These are phyloP conservation scores for Pica pica DNA, from an alignment of 2,113 vertebrate species.

Conservation along the genomic window DNA sequence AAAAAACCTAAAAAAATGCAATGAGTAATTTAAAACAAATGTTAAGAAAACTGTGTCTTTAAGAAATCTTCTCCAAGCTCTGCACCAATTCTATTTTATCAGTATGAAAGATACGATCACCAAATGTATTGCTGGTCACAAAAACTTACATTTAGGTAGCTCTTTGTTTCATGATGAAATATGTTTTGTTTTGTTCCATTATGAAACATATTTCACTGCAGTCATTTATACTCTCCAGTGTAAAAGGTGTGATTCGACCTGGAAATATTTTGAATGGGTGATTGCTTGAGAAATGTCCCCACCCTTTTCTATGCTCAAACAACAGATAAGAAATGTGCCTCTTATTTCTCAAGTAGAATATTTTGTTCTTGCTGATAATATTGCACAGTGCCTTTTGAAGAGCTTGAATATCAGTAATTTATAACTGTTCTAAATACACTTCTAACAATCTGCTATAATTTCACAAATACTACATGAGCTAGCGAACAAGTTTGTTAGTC, in stretches of 20 bases:
- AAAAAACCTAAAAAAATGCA: background rate
- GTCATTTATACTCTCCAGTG: background rate
- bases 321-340: background rate
- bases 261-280: background rate
- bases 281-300: background rate
- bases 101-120: background rate
- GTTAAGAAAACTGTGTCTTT: background rate
- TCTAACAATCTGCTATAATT: background rate
- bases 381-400: background rate
- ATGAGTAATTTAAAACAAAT: background rate
- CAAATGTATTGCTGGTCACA: background rate
- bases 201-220: background rate
- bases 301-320: background rate
- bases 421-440: background rate
- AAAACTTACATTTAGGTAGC: background rate
- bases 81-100: background rate
- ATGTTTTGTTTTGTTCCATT: background rate
- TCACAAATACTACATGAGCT: background rate
- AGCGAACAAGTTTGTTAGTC: background rate
- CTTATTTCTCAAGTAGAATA: background rate
- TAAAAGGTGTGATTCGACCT: slow-evolving; percentile 14
- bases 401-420: background rate
- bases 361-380: background rate
- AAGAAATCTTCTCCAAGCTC: background rate
- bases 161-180: background rate